Evolutionary conservation across 2,888 invertebrate species (phyloP).

Genomic region (Apamea crenata): DNA sequence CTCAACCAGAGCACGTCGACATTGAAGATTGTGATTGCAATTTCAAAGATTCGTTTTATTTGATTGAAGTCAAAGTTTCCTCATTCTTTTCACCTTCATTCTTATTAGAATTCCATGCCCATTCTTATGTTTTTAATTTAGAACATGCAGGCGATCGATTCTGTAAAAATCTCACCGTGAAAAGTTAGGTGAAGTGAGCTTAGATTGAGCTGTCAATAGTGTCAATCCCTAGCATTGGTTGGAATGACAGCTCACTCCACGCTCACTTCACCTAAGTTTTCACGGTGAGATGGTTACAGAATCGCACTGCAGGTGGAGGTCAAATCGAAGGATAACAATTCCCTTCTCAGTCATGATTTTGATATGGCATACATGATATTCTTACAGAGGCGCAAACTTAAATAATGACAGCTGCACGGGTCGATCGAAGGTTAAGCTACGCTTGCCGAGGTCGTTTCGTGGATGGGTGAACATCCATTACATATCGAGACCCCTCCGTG

Average conservation of each 20-base stretch:
- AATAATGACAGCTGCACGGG: not conserved
- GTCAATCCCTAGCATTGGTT: too few relatives aligned
- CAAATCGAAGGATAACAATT: not conserved
- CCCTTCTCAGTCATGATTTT: not conserved
- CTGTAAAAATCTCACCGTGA: too few relatives aligned
- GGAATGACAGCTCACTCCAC: too few relatives aligned
- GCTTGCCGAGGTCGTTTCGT: not conserved
- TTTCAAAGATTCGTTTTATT: slow-evolving; percentile 41
- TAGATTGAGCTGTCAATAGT: too few relatives aligned
- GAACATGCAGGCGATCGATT: not conserved
- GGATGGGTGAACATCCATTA: not conserved
- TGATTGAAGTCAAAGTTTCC: slow-evolving; percentile 44
- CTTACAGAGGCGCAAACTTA: not conserved
- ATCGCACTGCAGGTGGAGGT: too few relatives aligned
- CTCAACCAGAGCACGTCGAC: slow-evolving; percentile 26
- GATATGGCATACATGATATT: not conserved
- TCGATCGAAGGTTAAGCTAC: not conserved
- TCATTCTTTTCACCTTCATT: slow-evolving; percentile 35
- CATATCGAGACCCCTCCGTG: not conserved
- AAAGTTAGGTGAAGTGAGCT: too few relatives aligned
- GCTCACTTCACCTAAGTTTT: too few relatives aligned
- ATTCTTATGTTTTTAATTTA: slow-evolving; percentile 5
- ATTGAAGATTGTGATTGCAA: slow-evolving; percentile 33
- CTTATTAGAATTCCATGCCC: slow-evolving; percentile 4
- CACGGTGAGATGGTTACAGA: too few relatives aligned